These are phyloP conservation scores for Belonocnema kinseyi DNA, from an alignment of 1,140 invertebrate species.

Conservation along the genomic window DNA sequence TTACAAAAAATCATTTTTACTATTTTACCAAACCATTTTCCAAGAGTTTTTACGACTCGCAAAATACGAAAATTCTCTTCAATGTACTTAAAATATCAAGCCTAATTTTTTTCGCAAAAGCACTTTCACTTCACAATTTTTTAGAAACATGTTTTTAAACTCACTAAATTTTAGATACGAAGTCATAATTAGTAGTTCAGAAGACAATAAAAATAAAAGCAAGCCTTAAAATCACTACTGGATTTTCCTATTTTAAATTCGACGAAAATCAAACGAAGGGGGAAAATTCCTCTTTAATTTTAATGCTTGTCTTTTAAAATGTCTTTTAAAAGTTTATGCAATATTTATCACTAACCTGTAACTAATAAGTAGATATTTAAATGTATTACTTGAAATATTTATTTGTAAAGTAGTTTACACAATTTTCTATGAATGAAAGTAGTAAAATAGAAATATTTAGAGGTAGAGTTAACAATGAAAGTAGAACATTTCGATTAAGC, in stretches of 20 bases:
- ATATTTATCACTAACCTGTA: neutral
- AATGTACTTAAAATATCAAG: too few species aligned
- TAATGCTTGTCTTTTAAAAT: slow-evolving; percentile 18
- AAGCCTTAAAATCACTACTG: too few species aligned
- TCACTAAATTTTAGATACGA: neutral
- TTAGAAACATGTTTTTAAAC: neutral
- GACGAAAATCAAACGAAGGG: too few species aligned
- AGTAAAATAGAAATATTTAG: neutral
- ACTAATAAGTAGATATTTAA: neutral
- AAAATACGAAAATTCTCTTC: too few species aligned
- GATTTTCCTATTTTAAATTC: too few species aligned
- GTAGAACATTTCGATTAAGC: neutral
- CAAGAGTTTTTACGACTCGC: too few species aligned
- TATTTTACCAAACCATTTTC: neutral
- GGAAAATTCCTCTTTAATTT: neutral
- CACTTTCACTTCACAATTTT: too few species aligned
- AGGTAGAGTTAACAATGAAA: neutral
- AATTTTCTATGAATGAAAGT: slow-evolving; percentile 5
- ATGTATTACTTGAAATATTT: neutral
- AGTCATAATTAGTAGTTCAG: neutral
- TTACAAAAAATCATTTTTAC: neutral
- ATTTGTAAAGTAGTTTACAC: neutral
- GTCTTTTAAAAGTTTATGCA: too few species aligned
- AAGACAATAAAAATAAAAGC: slow-evolving; percentile 14
- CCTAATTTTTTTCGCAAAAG: too few species aligned